Conservation (phyloP, 2,888 invertebrate genomes). For the Fissipunctia ypsillon region DNA sequence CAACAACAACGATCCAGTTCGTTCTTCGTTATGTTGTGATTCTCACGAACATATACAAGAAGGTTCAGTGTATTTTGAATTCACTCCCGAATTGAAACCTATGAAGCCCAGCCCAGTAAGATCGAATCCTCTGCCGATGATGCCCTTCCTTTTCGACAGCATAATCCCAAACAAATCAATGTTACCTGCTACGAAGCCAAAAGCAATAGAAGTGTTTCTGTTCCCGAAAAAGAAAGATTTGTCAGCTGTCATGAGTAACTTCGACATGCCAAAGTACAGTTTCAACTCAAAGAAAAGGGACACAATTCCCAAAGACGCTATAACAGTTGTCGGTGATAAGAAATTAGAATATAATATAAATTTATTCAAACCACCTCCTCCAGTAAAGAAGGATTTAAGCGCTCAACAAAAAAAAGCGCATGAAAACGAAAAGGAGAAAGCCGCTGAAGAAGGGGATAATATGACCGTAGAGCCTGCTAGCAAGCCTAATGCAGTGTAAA, state of each 20-base stretch:
- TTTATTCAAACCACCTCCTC: conserved; percentile 64
- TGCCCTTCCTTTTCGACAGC: conserved; percentile 74
- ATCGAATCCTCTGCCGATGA: conserved; percentile 53
- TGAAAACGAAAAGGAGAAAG: conserved; percentile 59
- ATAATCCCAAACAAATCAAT: conserved; percentile 68
- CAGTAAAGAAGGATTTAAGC: conserved; percentile 78
- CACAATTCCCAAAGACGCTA: conserved; percentile 65
- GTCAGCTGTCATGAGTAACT: conserved; percentile 19
- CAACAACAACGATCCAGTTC: conserved; percentile 72
- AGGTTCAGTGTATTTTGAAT: conserved; percentile 78
- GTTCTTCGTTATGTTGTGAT: conserved; percentile 80
- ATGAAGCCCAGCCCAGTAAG: conserved; percentile 28
- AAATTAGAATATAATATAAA: conserved; percentile 74
- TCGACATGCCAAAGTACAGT: conserved; percentile 59
- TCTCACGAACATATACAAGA: conserved; percentile 82
- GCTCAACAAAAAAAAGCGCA: conserved; percentile 67
- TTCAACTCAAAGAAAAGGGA: conserved; percentile 65
- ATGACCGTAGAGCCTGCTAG: conserved; percentile 47
- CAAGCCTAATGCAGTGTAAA: conserved; percentile 68
- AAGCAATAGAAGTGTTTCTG: conserved; percentile 81
- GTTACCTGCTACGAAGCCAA: conserved; percentile 70
- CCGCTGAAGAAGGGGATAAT: conserved; percentile 54
- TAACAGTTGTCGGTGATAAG: conserved; percentile 79
- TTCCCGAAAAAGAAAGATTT: conserved; percentile 81
- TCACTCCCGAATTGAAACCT: conserved; percentile 71